These are phyloP conservation scores for Xestobium rufovillosum DNA, from an alignment of 2,888 invertebrate species.

Conservation along the genomic window DNA sequence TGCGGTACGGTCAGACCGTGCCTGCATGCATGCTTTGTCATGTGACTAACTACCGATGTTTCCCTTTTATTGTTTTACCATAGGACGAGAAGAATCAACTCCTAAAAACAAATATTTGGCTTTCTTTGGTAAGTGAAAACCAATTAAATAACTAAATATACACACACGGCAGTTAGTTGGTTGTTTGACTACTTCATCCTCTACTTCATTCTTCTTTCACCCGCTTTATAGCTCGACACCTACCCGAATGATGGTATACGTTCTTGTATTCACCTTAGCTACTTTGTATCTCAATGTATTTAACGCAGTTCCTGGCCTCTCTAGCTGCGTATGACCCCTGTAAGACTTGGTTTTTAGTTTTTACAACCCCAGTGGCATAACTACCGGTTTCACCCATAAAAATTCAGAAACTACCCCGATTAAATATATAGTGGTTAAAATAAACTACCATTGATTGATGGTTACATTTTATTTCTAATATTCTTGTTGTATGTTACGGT, in stretches of 20 bases:
- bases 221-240: slow-evolving; percentile 33
- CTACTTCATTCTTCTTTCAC: slow-evolving; percentile 33
- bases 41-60: slow-evolving; percentile 50
- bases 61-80: slow-evolving; percentile 68
- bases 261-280: slow-evolving; percentile 25
- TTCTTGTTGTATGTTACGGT: too few relatives aligned
- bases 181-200: slow-evolving; percentile 30
- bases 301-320: slow-evolving; percentile 28
- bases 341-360: slow-evolving; percentile 35
- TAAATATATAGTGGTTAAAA: too few relatives aligned
- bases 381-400: too few relatives aligned
- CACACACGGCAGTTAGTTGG: slow-evolving; percentile 44
- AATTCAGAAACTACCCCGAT: too few relatives aligned
- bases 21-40: slow-evolving; percentile 42
- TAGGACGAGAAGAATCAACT: slow-evolving; percentile 95
- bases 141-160: slow-evolving; percentile 43
- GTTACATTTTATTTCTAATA: too few relatives aligned
- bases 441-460: too few relatives aligned
- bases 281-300: slow-evolving; percentile 23
- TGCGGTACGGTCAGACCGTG: slow-evolving; percentile 29
- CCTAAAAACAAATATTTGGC: slow-evolving; percentile 92
- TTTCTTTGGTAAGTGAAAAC: slow-evolving; percentile 83
- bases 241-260: slow-evolving; percentile 34
- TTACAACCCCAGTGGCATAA: too few relatives aligned
- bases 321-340: slow-evolving; percentile 33